Evolutionary conservation across 1,140 invertebrate genomes (phyloP), one percentile per base, ranked within the genome.

Genomic region (Drosophila quadrilineata): DNA sequence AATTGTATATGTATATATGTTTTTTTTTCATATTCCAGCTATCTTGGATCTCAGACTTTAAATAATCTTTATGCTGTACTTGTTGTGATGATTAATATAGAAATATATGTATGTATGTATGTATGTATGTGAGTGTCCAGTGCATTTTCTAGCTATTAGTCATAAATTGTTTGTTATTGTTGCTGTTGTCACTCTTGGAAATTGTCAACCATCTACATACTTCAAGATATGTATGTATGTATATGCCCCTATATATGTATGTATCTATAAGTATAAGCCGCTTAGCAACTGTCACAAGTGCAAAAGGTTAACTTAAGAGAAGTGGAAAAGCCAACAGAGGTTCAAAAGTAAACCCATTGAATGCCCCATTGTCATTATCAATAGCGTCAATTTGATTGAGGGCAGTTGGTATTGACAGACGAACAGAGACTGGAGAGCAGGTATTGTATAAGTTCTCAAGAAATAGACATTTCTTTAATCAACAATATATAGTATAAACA

Each of bases 131-230:
- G 43, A 26, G 29, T 38, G 48, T 58, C 48, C 66, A 65, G 41
- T 84, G 57, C 70, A 77, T 69, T 72, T 41, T 70, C 26, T 43
- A 40, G 57, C 65, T 63, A 82, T 82, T 84, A 84, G 69, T 85
- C 77, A 85, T 52, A 14, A 53, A 29, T 40, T 8, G 49, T n/a
- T n/a, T n/a, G n/a, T 38, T 29, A 10, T 56, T 63, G 22, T 60
- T 54, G 16, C 40, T 56, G 29, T 22, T 26, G 56, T 36, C 40
- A 40, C 33, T 52, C 64, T 68, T 71, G 28, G 50, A 71, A 67
- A 54, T 50, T 50, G 35, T 59, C 41, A 17, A 53, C 31, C 52
- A 46, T n/a, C n/a, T n/a, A n/a, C n/a, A n/a, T n/a, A n/a, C n/a
- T 10, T 14, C 29, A 67, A 21, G 12, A 22, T 59, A 40, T 67